Percentiles rank a stretch among this genome's conserved stretches.
phyloP scores from a whole-genome alignment of 2,888 invertebrate species.

The Heteromyza rotundicornis region DNA sequence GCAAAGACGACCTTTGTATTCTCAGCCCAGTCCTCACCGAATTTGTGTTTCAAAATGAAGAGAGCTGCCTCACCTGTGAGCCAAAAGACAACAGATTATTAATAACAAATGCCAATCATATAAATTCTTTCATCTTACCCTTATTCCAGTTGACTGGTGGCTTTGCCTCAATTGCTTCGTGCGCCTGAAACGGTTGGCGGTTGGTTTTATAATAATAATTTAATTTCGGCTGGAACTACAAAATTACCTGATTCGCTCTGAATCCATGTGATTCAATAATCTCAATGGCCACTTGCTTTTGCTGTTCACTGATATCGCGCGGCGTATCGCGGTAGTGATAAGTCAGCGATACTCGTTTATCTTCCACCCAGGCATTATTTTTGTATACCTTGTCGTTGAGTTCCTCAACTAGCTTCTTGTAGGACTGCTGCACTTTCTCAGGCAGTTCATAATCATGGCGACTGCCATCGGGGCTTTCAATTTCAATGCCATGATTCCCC shows the following conservation, averaged over 20 bases:
- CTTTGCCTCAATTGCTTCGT: slow-evolving; percentile 77
- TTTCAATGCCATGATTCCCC: slow-evolving; percentile 78
- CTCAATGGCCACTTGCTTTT: slow-evolving; percentile 66
- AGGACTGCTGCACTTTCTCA: slow-evolving; percentile 69
- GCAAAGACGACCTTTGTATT: slow-evolving; percentile 79
- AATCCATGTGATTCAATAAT: slow-evolving; percentile 72
- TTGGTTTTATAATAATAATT: too few species aligned
- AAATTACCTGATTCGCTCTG: slow-evolving; percentile 68
- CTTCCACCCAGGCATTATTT: slow-evolving; percentile 79
- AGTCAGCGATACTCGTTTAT: slow-evolving; percentile 74
- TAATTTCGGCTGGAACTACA: too few species aligned
- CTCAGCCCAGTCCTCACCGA: slow-evolving; percentile 75
- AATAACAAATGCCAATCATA: not conserved
- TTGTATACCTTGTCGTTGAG: slow-evolving; percentile 68
- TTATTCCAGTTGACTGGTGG: slow-evolving; percentile 81
- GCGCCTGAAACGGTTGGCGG: too few species aligned
- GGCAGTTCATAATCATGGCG: slow-evolving; percentile 77
- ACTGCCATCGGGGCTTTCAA: slow-evolving; percentile 75
- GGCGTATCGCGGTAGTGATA: slow-evolving; percentile 77
- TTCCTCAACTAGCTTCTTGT: slow-evolving; percentile 68
- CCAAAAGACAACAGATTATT: slow-evolving; percentile 29
- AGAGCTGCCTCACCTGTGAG: slow-evolving; percentile 70
- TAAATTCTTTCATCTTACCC: slow-evolving; percentile 55
- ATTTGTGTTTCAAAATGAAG: slow-evolving; percentile 74
- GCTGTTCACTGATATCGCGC: slow-evolving; percentile 65